Evolutionary conservation across 2,113 vertebrate species (phyloP).

Genomic region (Apus apus): DNA sequence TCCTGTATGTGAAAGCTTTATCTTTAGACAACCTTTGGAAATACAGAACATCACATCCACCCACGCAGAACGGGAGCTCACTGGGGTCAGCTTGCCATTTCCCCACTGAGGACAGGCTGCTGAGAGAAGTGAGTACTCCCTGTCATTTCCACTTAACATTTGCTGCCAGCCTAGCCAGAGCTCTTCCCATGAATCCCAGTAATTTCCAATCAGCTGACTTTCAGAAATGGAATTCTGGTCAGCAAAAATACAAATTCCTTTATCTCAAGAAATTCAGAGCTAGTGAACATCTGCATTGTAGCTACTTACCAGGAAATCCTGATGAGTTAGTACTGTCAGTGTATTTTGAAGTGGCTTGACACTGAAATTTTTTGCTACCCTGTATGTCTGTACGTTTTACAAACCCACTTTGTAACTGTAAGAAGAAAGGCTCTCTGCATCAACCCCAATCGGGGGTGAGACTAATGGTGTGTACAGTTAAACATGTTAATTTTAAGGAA

Average conservation of each 20-base stretch:
- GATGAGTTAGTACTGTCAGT: not conserved
- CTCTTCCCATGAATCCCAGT: not conserved
- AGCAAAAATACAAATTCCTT: not conserved
- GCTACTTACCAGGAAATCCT: not conserved
- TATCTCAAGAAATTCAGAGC: not conserved
- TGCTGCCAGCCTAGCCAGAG: not conserved
- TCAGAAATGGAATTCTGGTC: not conserved
- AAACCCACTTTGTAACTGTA: not conserved
- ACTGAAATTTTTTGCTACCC: not conserved
- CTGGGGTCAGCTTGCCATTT: not conserved
- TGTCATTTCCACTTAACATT: not conserved
- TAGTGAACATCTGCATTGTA: not conserved
- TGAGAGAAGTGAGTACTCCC: not conserved
- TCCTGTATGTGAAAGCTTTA: not conserved
- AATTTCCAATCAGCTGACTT: not conserved
- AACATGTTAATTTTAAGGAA: not conserved
- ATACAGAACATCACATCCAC: not conserved
- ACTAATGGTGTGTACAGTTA: not conserved
- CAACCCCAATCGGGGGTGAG: not conserved
- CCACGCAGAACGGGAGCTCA: fast-evolving
- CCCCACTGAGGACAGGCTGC: not conserved
- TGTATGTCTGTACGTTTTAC: not conserved
- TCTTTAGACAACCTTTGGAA: not conserved
- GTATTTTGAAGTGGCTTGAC: not conserved
- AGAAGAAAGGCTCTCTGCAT: not conserved